Evolutionary conservation across 1,140 invertebrate species (phyloP), one percentile per base, ranked within the genome.

Genomic region (Calliopsis andreniformis): DNA sequence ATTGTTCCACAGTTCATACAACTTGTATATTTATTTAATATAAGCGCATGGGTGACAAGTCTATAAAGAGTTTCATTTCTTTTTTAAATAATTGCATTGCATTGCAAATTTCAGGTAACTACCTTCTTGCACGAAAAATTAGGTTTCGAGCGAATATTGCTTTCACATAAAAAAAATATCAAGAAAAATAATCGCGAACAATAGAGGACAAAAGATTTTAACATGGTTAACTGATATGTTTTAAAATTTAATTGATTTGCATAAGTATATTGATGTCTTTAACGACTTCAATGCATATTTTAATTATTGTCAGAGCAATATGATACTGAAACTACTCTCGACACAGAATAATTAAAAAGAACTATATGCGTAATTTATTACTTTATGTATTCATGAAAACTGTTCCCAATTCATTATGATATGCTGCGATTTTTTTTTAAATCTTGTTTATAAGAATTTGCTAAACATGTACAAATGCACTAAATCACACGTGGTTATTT

Each of bases 381-480:
- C 72, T 81, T 83, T 80, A 70, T 88, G 85, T 88, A 88, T 88
- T 88, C 80, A 83, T 88, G 86, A 88, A 87, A 84, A 84, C 80
- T 84, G 83, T 84, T 83, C 83, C 83, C 83, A 84, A 83, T 79
- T 84, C 70, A 76, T 83, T 63, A 84, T 87, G 87, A 89, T 89
- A 89, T 89, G 87, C 86, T 87, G 78, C 25, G 86, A 82, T 78
- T 87, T 70, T 71, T 82, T 56, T 63, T 55, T 75, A 35, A 0
- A 56, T 75, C 71, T 75, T 67, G 56, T 61, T 85, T 72, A 70
- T 85, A 78, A 63, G 86, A 87, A 87, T 82, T 86, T 78, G 69
- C 82, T 87, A 87, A 80, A 87, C 86, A 85, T 81, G 81, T 88
- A 88, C 87, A 87, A 87, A 87, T 87, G 85, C 86, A 83, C 82